phyloP scores from a whole-genome alignment of 2,113 vertebrate species.

The Cryptotis parvus region DNA sequence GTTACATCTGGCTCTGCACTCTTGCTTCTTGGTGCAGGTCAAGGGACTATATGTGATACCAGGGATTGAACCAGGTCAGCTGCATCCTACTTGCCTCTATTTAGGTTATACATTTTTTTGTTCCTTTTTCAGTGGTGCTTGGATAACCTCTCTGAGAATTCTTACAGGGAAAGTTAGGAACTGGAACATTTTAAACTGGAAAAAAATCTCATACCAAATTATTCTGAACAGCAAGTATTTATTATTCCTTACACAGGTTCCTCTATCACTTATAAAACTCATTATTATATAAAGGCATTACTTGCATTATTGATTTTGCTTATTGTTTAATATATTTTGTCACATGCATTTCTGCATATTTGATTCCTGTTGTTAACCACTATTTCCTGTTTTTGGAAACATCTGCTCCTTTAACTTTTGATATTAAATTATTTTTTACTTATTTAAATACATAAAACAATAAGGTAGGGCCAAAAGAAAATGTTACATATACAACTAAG shows the following conservation, averaged over 20 bases:
- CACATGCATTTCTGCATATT: not conserved
- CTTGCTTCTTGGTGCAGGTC: too few relatives aligned
- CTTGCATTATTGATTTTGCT: conserved; percentile 9
- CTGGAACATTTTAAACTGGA: not conserved
- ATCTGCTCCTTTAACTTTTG: conserved; percentile 6
- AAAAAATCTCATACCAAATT: not conserved
- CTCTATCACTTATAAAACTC: conserved; percentile 40
- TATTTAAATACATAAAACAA: conserved; percentile 19
- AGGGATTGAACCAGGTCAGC: too few relatives aligned
- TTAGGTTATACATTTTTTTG: not conserved
- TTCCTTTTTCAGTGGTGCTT: conserved; percentile 33
- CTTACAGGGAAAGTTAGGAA: conserved; percentile 7
- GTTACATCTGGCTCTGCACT: too few relatives aligned
- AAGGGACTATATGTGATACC: too few relatives aligned
- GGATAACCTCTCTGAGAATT: not conserved
- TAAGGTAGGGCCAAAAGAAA: conserved; percentile 54
- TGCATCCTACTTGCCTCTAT: not conserved
- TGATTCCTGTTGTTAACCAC: not conserved
- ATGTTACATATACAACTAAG: conserved; percentile 31
- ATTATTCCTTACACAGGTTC: not conserved
- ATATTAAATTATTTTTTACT: conserved; percentile 28
- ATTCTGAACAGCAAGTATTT: not conserved
- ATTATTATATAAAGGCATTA: not conserved
- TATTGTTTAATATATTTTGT: conserved; percentile 29
- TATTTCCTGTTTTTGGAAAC: conserved; percentile 2